Evolutionary conservation across 1,140 invertebrate genomes (phyloP).

Genomic region (Drosophila mayri): DNA sequence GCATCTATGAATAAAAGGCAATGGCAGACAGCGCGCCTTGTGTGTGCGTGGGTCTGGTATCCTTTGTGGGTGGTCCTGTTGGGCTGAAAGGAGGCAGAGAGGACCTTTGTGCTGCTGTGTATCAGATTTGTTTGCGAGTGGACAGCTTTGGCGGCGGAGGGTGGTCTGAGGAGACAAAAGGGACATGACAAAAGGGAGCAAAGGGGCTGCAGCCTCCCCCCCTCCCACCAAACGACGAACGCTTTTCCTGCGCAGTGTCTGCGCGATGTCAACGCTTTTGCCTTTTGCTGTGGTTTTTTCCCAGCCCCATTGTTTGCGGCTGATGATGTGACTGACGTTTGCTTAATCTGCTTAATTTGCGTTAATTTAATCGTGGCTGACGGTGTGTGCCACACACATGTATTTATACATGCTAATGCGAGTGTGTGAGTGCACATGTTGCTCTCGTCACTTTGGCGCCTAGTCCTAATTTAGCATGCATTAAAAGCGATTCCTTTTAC

Average conservation of each 20-base stretch:
- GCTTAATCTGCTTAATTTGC: slow-evolving; percentile 65
- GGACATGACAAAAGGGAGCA: background rate
- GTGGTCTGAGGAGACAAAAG: background rate
- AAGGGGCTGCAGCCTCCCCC: slow-evolving; percentile 3
- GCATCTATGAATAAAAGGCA: slow-evolving; percentile 21
- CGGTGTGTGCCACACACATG: slow-evolving; percentile 18
- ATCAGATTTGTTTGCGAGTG: slow-evolving; percentile 23
- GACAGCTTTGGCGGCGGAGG: slow-evolving; percentile 7
- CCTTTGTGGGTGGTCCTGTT: slow-evolving; percentile 3
- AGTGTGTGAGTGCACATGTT: slow-evolving; percentile 40
- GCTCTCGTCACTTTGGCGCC: slow-evolving; percentile 41
- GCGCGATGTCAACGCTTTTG: slow-evolving; percentile 66
- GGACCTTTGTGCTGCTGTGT: slow-evolving; percentile 17
- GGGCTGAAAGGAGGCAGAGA: background rate
- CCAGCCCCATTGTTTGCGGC: slow-evolving; percentile 49
- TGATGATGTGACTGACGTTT: slow-evolving; percentile 71
- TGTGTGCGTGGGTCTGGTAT: slow-evolving; percentile 4
- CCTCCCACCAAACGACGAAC: background rate
- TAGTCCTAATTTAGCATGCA: slow-evolving; percentile 28
- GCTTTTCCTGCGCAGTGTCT: slow-evolving; percentile 19
- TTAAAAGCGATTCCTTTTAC: slow-evolving; percentile 7
- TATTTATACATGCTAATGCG: background rate
- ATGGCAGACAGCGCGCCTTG: slow-evolving; percentile 20
- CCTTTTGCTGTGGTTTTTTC: slow-evolving; percentile 62
- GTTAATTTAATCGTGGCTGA: slow-evolving; percentile 71